phyloP scores from a whole-genome alignment of 2,113 vertebrate species.

The Puma concolor region DNA sequence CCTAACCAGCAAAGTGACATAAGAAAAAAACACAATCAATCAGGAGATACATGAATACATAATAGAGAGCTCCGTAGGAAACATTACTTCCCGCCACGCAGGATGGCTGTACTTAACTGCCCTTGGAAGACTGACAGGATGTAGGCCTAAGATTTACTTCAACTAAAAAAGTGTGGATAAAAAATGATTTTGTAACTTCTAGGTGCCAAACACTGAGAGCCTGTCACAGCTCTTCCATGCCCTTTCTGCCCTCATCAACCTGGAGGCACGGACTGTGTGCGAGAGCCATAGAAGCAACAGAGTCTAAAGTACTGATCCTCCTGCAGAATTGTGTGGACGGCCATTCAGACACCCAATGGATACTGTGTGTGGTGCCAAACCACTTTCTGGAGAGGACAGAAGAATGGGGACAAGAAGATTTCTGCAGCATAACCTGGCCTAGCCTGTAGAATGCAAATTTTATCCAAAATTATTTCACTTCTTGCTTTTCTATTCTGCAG shows the following conservation, averaged over 20 bases:
- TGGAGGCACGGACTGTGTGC: not conserved
- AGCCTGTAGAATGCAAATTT: not conserved
- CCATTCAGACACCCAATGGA: too few species aligned
- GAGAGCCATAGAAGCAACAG: not conserved
- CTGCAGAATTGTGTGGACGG: not conserved
- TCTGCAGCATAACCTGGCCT: not conserved
- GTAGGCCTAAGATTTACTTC: not conserved
- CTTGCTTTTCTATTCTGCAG: not conserved
- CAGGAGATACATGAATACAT: not conserved
- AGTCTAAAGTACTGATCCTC: not conserved
- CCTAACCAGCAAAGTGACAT: not conserved
- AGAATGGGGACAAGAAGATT: fast-evolving
- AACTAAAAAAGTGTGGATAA: not conserved
- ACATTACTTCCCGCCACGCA: not conserved
- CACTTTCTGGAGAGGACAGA: not conserved
- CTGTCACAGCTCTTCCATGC: not conserved
- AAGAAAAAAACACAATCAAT: not conserved
- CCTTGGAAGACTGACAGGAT: not conserved
- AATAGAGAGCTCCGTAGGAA: not conserved
- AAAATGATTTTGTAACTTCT: not conserved
- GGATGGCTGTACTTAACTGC: not conserved
- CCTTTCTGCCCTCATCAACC: not conserved
- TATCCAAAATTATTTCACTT: not conserved
- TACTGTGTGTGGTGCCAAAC: not conserved
- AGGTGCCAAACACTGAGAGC: not conserved